Conservation (phyloP, 1,140 invertebrate species). For the Eumaeus atala region DNA sequence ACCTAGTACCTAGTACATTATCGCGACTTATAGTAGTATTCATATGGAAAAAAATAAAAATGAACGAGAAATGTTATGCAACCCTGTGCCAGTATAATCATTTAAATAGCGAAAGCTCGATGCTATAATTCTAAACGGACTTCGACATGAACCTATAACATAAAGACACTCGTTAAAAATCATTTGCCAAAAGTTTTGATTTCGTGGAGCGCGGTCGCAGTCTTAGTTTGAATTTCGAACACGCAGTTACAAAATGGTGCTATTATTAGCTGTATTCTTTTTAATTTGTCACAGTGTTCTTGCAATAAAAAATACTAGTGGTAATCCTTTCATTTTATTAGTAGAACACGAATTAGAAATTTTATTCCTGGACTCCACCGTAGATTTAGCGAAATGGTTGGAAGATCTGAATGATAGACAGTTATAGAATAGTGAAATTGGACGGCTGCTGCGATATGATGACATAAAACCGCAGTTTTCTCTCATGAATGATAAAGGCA, state of each 20-base stretch:
- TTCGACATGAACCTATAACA: neutral
- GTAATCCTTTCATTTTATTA: neutral
- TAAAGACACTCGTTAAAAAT: conserved; percentile 13
- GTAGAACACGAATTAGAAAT: conserved; percentile 41
- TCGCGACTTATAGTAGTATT: no score
- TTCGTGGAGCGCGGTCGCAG: conserved; percentile 19
- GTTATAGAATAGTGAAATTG: conserved; percentile 39
- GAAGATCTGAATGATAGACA: conserved; percentile 43
- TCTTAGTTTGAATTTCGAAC: conserved; percentile 23
- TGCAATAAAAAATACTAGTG: neutral
- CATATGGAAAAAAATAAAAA: no score
- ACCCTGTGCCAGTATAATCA: neutral
- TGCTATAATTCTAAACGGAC: neutral
- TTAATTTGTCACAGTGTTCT: conserved; percentile 24
- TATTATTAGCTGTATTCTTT: conserved; percentile 34
- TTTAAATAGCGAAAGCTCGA: conserved; percentile 1
- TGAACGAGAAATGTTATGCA: no score
- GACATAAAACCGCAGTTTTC: conserved; percentile 42
- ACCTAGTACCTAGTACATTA: no score
- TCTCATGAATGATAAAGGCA: conserved; percentile 10
- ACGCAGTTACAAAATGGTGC: conserved; percentile 26
- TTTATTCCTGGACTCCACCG: conserved; percentile 33
- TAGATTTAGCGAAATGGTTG: conserved; percentile 32
- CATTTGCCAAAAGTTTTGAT: conserved; percentile 20
- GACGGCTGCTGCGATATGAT: conserved; percentile 41